Conservation (phyloP, 2,797 vertebrate genomes). For the Gallinago nigripennis region DNA sequence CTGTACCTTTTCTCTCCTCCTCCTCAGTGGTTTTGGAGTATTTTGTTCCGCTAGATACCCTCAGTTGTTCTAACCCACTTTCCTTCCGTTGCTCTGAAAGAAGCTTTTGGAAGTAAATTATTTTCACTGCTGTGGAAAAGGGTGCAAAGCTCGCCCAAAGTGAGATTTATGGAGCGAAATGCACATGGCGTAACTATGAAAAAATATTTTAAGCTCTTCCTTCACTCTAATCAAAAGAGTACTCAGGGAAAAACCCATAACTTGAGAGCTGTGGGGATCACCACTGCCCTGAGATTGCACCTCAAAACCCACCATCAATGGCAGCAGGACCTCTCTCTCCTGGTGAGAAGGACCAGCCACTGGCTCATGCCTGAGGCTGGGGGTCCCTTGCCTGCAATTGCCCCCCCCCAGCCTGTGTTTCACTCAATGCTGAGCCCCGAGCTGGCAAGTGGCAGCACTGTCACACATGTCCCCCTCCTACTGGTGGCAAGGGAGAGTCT, state of each 20-base stretch:
- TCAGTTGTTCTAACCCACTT: background rate
- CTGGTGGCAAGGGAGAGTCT: background rate
- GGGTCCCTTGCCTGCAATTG: background rate
- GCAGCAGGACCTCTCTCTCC: background rate
- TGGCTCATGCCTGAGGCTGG: background rate
- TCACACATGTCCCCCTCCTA: background rate
- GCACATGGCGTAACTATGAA: background rate
- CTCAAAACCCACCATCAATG: rapidly evolving
- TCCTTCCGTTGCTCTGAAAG: background rate
- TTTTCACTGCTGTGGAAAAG: background rate
- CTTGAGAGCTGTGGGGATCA: rapidly evolving
- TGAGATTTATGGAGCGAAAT: background rate
- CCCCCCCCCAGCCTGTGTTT: background rate
- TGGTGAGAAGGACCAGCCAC: background rate
- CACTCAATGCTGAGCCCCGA: background rate
- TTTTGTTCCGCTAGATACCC: background rate
- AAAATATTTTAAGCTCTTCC: background rate
- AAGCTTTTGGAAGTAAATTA: background rate
- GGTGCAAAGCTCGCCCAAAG: background rate
- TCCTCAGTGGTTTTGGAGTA: background rate
- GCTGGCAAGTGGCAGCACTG: background rate
- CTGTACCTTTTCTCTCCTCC: background rate
- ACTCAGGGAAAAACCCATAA: background rate
- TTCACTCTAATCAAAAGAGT: background rate
- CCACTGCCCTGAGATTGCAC: background rate